Base-by-base conservation (phyloP, 2,888 invertebrate species). In the Magallana nippona region DNA sequence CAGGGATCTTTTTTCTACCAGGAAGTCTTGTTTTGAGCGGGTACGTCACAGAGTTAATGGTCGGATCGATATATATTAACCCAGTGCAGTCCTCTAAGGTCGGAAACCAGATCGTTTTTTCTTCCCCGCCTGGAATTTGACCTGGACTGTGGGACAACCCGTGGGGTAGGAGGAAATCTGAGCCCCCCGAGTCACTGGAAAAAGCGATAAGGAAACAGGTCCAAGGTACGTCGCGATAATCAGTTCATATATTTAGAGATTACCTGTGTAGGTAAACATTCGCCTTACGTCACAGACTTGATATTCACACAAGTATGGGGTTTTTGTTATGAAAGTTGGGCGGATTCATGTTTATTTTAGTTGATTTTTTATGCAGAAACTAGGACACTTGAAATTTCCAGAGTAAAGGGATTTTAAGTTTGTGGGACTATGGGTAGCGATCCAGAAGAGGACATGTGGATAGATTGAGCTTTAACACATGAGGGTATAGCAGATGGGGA, bases 241-340 rank as follows among this genome's bases (percentile, higher is more conserved):
- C 27, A 22, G n/a, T 19, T 60, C 60, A 10, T 10, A 19, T n/a
- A 19, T 60, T 60, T 71, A 27, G 22, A 27, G 22, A 27, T 27
- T 71, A 71, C 71, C 71, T 71, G 71, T 71, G 71, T 10, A 71
- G 71, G 71, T 71, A 71, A 27, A 71, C 13, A 71, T 13, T 71
- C 32, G 27, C 44, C 15, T 27, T 71, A 71, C 71, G 71, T 71
- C 19, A 22, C 63, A 63, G 19, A 17, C n/a, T n/a, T 1, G 15
- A 8, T 17, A n/a, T 11, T n/a, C n/a, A 32, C 5, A 60, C 60
- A 60, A n/a, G 60, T 60, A 60, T 60, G n/a, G 44, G 44, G 5
- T 44, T 44, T 44, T 44, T 60, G n/a, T n/a, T 60, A n/a, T 60
- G n/a, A 10, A 17, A 60, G 60, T 60, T 17, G 17, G 60, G n/a